Base-by-base conservation (phyloP, 2,888 invertebrate genomes). In the Cephalotes varians region DNA sequence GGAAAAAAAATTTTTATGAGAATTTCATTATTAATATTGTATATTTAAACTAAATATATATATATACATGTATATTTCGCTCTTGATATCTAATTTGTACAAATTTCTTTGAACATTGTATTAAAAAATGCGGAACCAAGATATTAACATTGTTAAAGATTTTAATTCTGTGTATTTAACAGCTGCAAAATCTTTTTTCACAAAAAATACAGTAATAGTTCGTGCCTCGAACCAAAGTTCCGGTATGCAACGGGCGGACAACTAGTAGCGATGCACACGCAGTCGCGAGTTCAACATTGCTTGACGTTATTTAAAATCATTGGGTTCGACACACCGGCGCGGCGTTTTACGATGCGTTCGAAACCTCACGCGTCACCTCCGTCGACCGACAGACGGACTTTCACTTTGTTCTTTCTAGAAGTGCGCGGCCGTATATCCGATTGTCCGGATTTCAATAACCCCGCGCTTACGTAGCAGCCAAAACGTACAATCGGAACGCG, bases 351-450 rank as follows among this genome's bases (percentile, higher is more conserved):
- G 85, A 88, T 85, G 87, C 87, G 88, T 87, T 82, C 74, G 54
- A 81, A 72, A 67, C 73, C 72, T 88, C 77, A 62, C 83, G 87
- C 85, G 86, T 85, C 87, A 77, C 72, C 73, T 80, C 64, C 77
- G 82, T 67, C 73, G 60, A 18, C 7, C 74, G 74, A 40, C 37
- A 64, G 56, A 56, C 51, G 64, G 71, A 88, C 88, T 88, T 88
- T 88, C 88, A 88, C 88, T 88, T 85, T 60, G 87, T 87, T 88
- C 82, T 60, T 85, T 83, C 71, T 44, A 37, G 21, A 64, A 81
- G 83, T 77, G 80, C 74, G 82, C 40, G 67, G 65, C 67, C 85
- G 80, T 85, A 81, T 85, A 81, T 83, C 88, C 87, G 76, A 88
- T 86, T 86, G 88, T 88, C 81, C 83, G 69, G 73, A 81, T 80